Conservation (phyloP, 2,888 invertebrate species). For the Eremobia ochroleuca region DNA sequence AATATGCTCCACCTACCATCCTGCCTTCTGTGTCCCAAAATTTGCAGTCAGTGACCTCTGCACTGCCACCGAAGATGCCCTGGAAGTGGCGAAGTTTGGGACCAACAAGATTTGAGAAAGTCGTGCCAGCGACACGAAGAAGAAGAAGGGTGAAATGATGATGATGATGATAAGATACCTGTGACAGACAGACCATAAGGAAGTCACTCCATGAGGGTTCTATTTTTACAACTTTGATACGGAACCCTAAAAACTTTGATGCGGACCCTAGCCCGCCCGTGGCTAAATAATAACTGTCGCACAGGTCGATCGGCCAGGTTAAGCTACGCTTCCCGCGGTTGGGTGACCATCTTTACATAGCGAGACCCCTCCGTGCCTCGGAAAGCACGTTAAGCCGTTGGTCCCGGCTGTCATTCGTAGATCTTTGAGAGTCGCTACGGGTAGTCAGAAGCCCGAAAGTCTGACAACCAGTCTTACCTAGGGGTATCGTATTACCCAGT, state of each 20-base stretch:
- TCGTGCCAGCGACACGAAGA: background rate
- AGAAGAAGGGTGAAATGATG: background rate
- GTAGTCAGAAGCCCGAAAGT: no score
- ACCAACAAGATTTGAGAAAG: background rate
- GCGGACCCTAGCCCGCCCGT: no score
- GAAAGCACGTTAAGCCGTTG: no score
- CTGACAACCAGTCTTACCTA: no score
- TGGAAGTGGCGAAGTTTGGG: background rate
- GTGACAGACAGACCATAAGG: background rate
- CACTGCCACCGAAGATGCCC: background rate
- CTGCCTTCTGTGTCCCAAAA: background rate
- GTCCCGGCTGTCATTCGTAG: no score
- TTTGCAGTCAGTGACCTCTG: background rate
- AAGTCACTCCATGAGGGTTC: background rate
- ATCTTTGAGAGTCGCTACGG: no score
- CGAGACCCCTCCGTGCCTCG: no score
- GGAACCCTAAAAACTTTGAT: background rate
- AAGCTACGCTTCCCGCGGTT: no score
- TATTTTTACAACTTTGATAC: background rate
- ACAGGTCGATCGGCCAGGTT: no score
- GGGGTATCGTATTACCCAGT: no score
- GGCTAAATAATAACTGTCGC: no score
- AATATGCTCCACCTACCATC: background rate
- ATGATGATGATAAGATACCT: background rate
- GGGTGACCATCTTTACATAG: no score